phyloP scores from a whole-genome alignment of 2,797 vertebrate species.

The Ara ararauna region DNA sequence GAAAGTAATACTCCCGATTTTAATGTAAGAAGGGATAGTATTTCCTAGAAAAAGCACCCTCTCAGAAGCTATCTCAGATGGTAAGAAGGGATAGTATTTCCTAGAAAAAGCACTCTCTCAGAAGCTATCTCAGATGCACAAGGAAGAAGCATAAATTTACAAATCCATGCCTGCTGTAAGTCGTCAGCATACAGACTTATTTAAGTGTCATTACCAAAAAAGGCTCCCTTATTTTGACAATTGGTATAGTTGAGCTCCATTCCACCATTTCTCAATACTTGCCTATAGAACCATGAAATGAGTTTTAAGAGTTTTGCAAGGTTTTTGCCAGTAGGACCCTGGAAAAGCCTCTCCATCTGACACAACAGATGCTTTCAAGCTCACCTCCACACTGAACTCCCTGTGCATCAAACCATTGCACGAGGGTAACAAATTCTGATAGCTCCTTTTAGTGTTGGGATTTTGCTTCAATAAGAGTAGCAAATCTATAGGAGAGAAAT shows the following conservation, averaged over 20 bases:
- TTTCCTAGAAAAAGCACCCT: not conserved
- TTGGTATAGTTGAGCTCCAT: not conserved
- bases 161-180: not conserved
- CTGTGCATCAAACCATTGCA: not conserved
- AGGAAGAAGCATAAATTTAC: not conserved
- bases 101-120: not conserved
- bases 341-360: not conserved
- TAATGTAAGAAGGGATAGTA: not conserved
- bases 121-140: fast-evolving
- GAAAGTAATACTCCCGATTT: not conserved
- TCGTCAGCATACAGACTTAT: not conserved
- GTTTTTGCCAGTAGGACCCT: not conserved
- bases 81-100: not conserved
- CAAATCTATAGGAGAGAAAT: not conserved
- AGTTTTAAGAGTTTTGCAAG: not conserved
- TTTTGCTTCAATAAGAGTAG: not conserved
- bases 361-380: not conserved
- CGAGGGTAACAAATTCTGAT: not conserved
- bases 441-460: not conserved
- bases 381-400: not conserved
- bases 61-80: not conserved
- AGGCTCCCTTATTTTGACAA: not conserved
- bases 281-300: not conserved
- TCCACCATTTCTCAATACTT: not conserved
- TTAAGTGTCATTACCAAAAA: not conserved